Conservation (phyloP, 2,797 vertebrate species). For the Poeciliopsis infans region DNA sequence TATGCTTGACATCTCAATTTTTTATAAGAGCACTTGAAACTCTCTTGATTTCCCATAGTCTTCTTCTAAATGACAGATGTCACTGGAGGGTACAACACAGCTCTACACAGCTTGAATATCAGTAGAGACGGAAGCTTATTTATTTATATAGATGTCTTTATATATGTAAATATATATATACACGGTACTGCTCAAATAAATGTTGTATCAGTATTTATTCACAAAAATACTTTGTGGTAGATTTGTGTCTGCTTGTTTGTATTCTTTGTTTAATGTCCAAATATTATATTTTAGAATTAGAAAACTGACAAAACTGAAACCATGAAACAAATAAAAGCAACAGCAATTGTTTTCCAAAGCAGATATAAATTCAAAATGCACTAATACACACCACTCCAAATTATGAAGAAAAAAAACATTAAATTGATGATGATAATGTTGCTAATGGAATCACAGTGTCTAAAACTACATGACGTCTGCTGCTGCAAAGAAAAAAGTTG, state of each 20-base stretch:
- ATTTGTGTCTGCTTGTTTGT: not conserved
- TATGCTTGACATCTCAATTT: constrained; percentile 1
- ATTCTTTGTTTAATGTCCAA: not conserved
- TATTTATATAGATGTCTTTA: too few species aligned
- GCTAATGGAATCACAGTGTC: not conserved
- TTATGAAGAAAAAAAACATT: not conserved
- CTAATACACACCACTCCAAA: not conserved
- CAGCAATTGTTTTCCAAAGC: not conserved
- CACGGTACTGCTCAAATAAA: not conserved
- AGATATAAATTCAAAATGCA: not conserved
- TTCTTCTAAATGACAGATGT: constrained; percentile 1
- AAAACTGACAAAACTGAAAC: not conserved
- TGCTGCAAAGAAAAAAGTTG: not conserved
- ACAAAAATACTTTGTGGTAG: not conserved
- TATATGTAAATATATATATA: not conserved
- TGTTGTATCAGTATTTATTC: not conserved
- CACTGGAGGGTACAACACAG: not conserved
- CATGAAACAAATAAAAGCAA: not conserved
- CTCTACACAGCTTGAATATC: not conserved
- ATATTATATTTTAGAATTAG: not conserved
- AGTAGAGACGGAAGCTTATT: not conserved
- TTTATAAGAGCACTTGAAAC: not conserved
- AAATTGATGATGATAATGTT: not conserved
- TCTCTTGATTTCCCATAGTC: not conserved
- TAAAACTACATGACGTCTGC: not conserved